A percentile compares a stretch with the other conserved stretches of the same genome.
Evolutionary conservation across 2,888 invertebrate genomes (phyloP).

Genomic region (Carcina quercana): DNA sequence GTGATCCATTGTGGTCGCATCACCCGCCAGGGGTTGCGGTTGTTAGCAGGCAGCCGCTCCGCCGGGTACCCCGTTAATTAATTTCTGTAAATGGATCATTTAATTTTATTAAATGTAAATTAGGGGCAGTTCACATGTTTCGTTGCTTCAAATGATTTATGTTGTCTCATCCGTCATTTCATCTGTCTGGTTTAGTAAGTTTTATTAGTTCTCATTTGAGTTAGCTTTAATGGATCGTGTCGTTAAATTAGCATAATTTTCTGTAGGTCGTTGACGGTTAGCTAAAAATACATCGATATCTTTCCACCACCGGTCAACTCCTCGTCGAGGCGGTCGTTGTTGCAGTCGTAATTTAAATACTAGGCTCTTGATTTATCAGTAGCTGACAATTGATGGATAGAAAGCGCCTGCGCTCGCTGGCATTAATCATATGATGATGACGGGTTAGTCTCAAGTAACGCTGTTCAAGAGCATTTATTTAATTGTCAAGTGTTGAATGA

Average conservation of each 20-base stretch:
- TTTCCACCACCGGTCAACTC: too few species aligned
- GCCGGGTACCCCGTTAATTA: slow-evolving; percentile 70
- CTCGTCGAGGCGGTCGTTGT: background rate
- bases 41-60: slow-evolving; percentile 56
- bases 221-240: too few species aligned
- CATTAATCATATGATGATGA: slow-evolving; percentile 67
- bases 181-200: too few species aligned
- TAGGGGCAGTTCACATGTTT: slow-evolving; percentile 54
- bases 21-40: slow-evolving; percentile 33
- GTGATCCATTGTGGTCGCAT: slow-evolving; percentile 34
- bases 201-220: too few species aligned
- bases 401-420: slow-evolving; percentile 44
- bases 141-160: slow-evolving; percentile 37
- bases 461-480: slow-evolving; percentile 65
- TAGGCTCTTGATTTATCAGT: slow-evolving; percentile 61
- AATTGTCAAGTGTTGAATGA: slow-evolving; percentile 70
- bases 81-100: slow-evolving; percentile 73
- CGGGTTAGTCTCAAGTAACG: slow-evolving; percentile 51
- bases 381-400: slow-evolving; percentile 65
- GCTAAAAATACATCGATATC: too few species aligned
- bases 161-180: too few species aligned
- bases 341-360: slow-evolving; percentile 45
- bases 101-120: slow-evolving; percentile 74
- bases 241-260: slow-evolving; percentile 14
- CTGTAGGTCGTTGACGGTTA: too few species aligned